A percentile compares a stretch with the other conserved stretches of the same genome.
These are phyloP conservation scores for Mimumesa dahlbomi DNA, from an alignment of 2,888 invertebrate species.

Conservation along the genomic window DNA sequence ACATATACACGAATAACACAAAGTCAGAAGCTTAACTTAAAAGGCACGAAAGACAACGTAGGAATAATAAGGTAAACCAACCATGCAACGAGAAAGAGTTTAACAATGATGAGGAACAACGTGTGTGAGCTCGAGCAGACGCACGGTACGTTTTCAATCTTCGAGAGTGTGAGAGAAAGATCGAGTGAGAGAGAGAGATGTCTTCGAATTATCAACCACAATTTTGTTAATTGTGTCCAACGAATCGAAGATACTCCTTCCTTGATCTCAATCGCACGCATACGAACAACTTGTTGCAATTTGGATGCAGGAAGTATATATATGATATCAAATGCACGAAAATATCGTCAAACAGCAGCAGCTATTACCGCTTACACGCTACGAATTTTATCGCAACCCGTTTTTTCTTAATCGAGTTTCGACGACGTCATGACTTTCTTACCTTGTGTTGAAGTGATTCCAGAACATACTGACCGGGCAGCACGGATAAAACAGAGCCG, in stretches of 20 bases:
- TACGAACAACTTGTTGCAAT: constrained; percentile 31
- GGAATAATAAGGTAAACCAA: constrained; percentile 80
- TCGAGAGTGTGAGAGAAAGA: no score
- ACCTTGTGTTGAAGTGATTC: constrained; percentile 99
- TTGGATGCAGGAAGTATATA: constrained; percentile 60
- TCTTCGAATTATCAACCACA: not conserved
- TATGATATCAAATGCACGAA: constrained; percentile 75
- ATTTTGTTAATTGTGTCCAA: constrained; percentile 1
- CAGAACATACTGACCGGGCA: constrained; percentile 96
- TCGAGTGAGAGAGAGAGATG: no score
- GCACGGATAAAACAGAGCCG: constrained; percentile 87
- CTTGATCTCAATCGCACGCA: constrained; percentile 37
- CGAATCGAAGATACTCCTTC: constrained; percentile 19
- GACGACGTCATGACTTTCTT: constrained; percentile 83
- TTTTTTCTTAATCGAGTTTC: constrained; percentile 45
- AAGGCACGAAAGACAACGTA: constrained; percentile 85
- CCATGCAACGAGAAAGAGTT: constrained; percentile 79
- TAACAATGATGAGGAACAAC: constrained; percentile 63
- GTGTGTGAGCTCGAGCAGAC: constrained; percentile 47
- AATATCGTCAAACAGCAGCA: constrained; percentile 69
- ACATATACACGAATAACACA: constrained; percentile 71
- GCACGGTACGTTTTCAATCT: constrained; percentile 53
- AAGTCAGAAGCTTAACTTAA: constrained; percentile 81
- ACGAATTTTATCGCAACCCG: constrained; percentile 53
- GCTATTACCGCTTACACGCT: constrained; percentile 61